Base-by-base conservation (phyloP, 1,140 invertebrate genomes). In the Antheraea pernyi region DNA sequence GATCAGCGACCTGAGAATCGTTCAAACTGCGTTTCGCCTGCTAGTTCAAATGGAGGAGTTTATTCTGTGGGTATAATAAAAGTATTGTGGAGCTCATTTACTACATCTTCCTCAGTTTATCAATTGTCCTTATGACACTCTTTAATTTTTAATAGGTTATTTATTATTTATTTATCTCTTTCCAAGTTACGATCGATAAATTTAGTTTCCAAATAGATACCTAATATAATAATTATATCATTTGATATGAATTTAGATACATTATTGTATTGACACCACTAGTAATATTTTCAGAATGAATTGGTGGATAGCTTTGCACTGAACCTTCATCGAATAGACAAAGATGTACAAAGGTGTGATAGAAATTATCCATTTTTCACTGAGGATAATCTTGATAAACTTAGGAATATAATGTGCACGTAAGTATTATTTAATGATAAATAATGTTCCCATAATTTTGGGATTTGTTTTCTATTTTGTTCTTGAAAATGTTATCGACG, bases 341-440 rank as follows among this genome's bases (percentile, higher is more conserved):
- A 99, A 91, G 98, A 99, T 91, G 98, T 99, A 5, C 97, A 98
- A 87, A 91, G 98, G 70, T 99, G 98, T 92, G 98, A 99, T 91
- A 92, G 98, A 66, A 98, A 98, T 85, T 98, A 98, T 85, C 96
- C 95, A 91, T 99, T 98, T 91, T 99, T 99, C 89, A 95, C 94
- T 13, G 94, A 95, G 53, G 95, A 96, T 70, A 99, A 99, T 93
- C 93, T 99, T 73, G 97, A 99, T 73, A 98, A 98, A 89, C 91
- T 99, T n/a, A 93, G 98, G 59, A 98, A 99, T 92, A 96, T 99
- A 59, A 99, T 99, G 96, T 98, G 97, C 95, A 99, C 98, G 95
- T 98, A 93, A 94, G 95, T 94, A 37, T 16, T 39, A 18, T n/a
- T 46, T 18, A 8, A 16, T 59, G 22, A 22, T 36, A 16, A 18